Conservation (phyloP, 2,797 vertebrate species). For the Clamator glandarius region DNA sequence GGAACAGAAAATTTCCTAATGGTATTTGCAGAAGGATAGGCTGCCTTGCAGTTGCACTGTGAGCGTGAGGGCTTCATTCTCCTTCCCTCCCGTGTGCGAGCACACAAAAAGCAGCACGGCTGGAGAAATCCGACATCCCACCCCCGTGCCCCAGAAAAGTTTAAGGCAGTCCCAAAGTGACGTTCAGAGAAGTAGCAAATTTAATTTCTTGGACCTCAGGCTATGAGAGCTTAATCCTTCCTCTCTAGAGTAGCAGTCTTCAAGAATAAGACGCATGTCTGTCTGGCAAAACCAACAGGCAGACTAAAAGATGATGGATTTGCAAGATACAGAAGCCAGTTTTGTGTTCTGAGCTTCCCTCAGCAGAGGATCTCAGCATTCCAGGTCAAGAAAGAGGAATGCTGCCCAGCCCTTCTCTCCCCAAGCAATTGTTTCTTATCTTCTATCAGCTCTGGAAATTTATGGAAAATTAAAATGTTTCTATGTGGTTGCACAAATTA, state of each 20-base stretch:
- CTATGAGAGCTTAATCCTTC: constrained; percentile 36
- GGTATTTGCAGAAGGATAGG: constrained; percentile 12
- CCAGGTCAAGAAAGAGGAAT: background rate
- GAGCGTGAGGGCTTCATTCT: background rate
- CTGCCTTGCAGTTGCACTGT: background rate
- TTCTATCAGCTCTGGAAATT: background rate
- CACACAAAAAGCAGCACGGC: background rate
- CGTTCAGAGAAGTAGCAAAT: constrained; percentile 16
- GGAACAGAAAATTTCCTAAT: constrained; percentile 1
- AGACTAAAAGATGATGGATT: constrained; percentile 1
- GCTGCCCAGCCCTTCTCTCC: background rate
- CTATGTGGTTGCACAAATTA: background rate
- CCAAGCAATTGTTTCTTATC: background rate
- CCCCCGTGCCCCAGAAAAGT: background rate
- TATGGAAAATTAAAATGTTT: background rate
- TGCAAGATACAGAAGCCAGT: constrained; percentile 3
- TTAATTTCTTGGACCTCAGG: constrained; percentile 22
- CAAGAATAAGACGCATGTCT: constrained; percentile 11
- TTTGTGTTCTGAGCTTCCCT: background rate
- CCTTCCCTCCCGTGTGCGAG: background rate
- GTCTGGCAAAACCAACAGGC: background rate
- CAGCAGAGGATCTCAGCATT: background rate
- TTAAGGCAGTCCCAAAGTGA: constrained; percentile 67
- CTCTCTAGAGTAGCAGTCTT: constrained; percentile 2
- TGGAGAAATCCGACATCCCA: background rate